Percentiles rank a stretch among this genome's conserved stretches.
phyloP scores from a whole-genome alignment of 2,888 invertebrate genomes.

The Calliphora vomitoria region DNA sequence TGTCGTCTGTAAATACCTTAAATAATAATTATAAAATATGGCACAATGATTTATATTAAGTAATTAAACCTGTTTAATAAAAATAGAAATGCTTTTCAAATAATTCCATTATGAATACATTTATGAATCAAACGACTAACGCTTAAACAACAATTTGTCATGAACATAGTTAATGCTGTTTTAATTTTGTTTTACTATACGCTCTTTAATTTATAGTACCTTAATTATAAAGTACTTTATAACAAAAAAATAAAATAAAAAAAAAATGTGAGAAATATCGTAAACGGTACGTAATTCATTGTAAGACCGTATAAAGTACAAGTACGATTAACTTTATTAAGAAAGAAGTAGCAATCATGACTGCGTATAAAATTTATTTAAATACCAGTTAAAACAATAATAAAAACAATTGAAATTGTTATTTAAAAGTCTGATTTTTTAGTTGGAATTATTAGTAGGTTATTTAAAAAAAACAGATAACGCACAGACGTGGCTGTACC shows the following conservation, averaged over 20 bases:
- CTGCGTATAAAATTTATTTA: too few relatives aligned
- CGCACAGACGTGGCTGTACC: background rate
- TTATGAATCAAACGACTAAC: constrained; percentile 18
- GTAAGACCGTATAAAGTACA: constrained; percentile 16
- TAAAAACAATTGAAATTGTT: background rate
- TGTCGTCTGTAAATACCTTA: too few relatives aligned
- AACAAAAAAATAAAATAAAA: background rate
- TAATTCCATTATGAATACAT: constrained; percentile 45
- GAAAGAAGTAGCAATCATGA: background rate
- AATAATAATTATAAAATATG: too few relatives aligned
- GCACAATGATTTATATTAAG: background rate
- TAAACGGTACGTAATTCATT: background rate
- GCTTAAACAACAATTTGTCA: background rate
- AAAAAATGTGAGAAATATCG: background rate
- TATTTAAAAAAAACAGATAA: background rate
- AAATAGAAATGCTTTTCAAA: constrained; percentile 24
- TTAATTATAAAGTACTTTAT: background rate
- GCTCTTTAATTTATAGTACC: background rate
- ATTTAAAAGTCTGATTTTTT: background rate
- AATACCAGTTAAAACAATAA: too few relatives aligned
- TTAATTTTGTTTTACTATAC: background rate
- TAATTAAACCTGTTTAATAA: constrained; percentile 6
- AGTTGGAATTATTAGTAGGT: background rate
- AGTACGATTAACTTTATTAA: background rate
- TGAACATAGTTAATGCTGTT: background rate